Conservation (phyloP, 1,140 invertebrate species). For the Habropoda laboriosa region DNA sequence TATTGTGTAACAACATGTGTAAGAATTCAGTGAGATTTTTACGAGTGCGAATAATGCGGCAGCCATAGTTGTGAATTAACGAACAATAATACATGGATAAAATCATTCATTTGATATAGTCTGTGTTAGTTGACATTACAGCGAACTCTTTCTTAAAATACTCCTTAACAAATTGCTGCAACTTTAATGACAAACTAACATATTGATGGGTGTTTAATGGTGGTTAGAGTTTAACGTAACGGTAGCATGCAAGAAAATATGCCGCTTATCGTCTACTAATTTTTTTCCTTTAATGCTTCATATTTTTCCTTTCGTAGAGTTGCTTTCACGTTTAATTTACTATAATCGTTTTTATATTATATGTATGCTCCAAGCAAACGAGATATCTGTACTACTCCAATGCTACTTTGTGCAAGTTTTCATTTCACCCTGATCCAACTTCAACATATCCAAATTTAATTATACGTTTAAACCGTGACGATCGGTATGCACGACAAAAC, state of each 20-base stretch:
- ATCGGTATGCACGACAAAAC: neutral
- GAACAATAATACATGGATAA: neutral
- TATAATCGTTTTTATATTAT: no score
- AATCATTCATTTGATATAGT: neutral
- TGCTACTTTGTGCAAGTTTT: neutral
- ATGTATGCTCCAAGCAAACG: neutral
- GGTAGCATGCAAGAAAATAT: constrained; percentile 67
- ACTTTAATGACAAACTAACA: neutral
- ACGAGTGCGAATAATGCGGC: constrained; percentile 55
- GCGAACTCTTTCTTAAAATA: neutral
- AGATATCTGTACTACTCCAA: neutral
- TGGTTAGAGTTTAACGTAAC: constrained; percentile 73
- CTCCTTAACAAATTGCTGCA: neutral
- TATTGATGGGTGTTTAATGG: constrained; percentile 55
- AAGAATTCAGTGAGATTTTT: neutral
- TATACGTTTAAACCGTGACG: neutral
- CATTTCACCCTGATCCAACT: neutral
- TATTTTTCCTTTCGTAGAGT: constrained; percentile 37
- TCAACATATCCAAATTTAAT: neutral
- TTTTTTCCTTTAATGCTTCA: constrained; percentile 53
- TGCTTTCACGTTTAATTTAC: constrained; percentile 22
- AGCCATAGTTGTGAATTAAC: constrained; percentile 37
- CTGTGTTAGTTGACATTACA: neutral
- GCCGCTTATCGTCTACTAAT: constrained; percentile 62
- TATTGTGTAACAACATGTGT: neutral